phyloP scores from a whole-genome alignment of 2,888 invertebrate genomes.

The Gari tellinella region DNA sequence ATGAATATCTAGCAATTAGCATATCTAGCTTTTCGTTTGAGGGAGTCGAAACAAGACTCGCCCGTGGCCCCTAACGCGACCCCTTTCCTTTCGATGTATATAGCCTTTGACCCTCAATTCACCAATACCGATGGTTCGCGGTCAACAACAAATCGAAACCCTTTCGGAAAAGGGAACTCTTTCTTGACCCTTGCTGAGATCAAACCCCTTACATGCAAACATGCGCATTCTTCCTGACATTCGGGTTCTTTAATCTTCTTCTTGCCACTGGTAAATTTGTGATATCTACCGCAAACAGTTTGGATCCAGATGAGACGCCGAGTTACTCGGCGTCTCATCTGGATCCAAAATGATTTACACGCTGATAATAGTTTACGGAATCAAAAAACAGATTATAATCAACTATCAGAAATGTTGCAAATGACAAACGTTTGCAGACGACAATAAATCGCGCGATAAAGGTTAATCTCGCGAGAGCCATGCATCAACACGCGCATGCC shows the following conservation, averaged over 20 bases:
- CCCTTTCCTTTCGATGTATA: slow-evolving; percentile 14
- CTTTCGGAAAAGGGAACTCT: slow-evolving; percentile 2
- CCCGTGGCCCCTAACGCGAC: no score
- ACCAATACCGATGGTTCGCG: slow-evolving; percentile 9
- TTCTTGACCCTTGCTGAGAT: slow-evolving; percentile 35
- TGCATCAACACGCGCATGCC: slow-evolving; percentile 24
- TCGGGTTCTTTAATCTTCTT: slow-evolving; percentile 17
- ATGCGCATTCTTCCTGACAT: slow-evolving; percentile 30
- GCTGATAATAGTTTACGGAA: no score
- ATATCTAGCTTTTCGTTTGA: slow-evolving; percentile 15
- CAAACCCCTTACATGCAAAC: slow-evolving; percentile 45
- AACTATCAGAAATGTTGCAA: no score
- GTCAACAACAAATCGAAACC: slow-evolving; percentile 14
- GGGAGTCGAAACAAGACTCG: background rate
- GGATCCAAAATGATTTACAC: no score
- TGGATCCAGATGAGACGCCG: no score
- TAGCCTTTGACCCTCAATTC: slow-evolving; percentile 24
- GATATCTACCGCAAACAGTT: no score
- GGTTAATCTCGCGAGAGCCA: slow-evolving; percentile 2
- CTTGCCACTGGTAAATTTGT: no score
- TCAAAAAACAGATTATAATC: no score
- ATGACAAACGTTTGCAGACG: no score
- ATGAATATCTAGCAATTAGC: slow-evolving; percentile 14
- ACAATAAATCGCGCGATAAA: no score
- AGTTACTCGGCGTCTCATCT: no score